Evolutionary conservation across 2,797 vertebrate genomes (phyloP).

Genomic region (Malurus leucopterus): DNA sequence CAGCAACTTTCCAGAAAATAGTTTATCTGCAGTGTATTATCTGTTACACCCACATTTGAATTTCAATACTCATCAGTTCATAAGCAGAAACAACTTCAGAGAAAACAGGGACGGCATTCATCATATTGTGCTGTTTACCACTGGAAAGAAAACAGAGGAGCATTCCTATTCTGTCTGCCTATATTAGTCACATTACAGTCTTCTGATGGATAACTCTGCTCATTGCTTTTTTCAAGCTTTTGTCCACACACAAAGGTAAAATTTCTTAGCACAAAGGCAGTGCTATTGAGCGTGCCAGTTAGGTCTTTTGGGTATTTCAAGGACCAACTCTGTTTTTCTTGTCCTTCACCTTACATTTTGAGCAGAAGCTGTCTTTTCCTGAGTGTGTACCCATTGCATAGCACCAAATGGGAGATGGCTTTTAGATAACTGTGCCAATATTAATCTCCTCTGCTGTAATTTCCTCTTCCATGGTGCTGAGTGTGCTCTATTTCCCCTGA

Average conservation of each 20-base stretch:
- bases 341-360: not conserved
- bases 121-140: constrained; percentile 8
- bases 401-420: not conserved
- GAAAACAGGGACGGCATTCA: not conserved
- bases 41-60: constrained; percentile 38
- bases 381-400: not conserved
- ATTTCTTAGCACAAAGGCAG: not conserved
- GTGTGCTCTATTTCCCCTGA: not conserved
- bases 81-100: constrained; percentile 39
- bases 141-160: not conserved
- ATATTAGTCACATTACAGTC: not conserved
- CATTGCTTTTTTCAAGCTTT: not conserved
- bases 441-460: not conserved
- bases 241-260: not conserved
- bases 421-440: not conserved
- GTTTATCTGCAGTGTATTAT: constrained; percentile 39
- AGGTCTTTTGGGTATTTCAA: not conserved
- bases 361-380: not conserved
- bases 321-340: not conserved
- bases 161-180: not conserved
- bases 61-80: constrained; percentile 51
- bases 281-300: not conserved
- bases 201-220: not conserved
- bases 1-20: constrained; percentile 38
- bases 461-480: not conserved